Base-by-base conservation (phyloP, 2,113 vertebrate genomes). In the Odocoileus hemionus region DNA sequence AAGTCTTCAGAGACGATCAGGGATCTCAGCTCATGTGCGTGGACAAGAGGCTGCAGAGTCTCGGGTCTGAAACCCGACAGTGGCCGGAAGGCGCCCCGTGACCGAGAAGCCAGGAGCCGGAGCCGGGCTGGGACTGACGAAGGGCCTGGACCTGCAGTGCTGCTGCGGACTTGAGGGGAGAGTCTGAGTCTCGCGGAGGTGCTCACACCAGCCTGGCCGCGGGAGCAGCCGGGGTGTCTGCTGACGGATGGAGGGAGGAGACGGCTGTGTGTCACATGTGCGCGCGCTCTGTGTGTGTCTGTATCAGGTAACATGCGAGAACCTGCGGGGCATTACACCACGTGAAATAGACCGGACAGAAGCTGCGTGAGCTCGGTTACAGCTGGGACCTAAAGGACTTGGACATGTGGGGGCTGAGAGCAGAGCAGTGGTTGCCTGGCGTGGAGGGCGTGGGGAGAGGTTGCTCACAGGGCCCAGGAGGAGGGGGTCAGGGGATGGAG, bases 81-180 rank as follows among this genome's bases (percentile, higher is more conserved):
- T 4, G 1, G 2, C 0, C 0, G 52, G 43, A 45, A 7, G 36
- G 52, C 0, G 0, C 5, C 0, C 26, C 7, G 1, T 0, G 3
- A 9, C 52, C 0, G 1, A 39, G 50, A 13, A 26, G 4, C 7
- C 3, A 14, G 82, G 21, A 50, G 78, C 4, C 2, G 17, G 26
- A 14, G 33, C 39, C 1, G 14, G 5, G 86, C 30, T n/a, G 76
- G 61, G 25, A 10, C 2, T 25, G n/a, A 1, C 16, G 28, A 14
- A n/a, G 21, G 17, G 5, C 26, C 21, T 21, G 28, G 23, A 25
- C 16, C 80, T 45, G 12, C 52, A 3, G 7, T 4, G 30, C 30
- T 3, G 8, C 30, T 1, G 7, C 15, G 5, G 55, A 33, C 84
- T 12, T 1, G 13, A 54, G 57, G 16, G 9, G 7, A 25, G 52